phyloP scores from a whole-genome alignment of 2,888 invertebrate species.

The Cheilosia scutellata region DNA sequence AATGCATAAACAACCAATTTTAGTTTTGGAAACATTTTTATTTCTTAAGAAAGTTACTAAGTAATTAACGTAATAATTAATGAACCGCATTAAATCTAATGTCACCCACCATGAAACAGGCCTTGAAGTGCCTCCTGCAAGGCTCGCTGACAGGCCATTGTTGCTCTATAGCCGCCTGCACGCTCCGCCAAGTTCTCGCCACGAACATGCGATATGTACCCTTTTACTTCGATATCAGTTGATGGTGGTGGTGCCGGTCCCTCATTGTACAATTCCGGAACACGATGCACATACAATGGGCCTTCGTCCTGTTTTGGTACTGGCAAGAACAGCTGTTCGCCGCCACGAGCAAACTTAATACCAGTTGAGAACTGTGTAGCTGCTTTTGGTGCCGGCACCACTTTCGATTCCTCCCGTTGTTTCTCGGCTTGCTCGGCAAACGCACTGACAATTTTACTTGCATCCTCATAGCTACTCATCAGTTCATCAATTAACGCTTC shows the following conservation, averaged over 20 bases:
- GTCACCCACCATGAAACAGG: conserved; percentile 83
- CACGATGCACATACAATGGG: conserved; percentile 89
- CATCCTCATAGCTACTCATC: conserved; percentile 96
- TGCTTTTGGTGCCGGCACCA: conserved; percentile 81
- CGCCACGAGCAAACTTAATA: conserved; percentile 90
- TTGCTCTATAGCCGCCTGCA: conserved; percentile 94
- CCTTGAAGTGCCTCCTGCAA: conserved; percentile 95
- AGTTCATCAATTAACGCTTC: conserved; percentile 97
- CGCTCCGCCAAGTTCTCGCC: conserved; percentile 89
- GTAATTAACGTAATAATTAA: neutral
- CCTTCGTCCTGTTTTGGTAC: conserved; percentile 91
- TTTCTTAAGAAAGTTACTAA: conserved; percentile 4
- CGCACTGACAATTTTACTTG: conserved; percentile 93
- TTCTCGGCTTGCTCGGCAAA: conserved; percentile 90
- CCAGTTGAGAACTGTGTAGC: conserved; percentile 93
- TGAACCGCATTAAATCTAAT: neutral
- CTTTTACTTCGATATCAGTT: conserved; percentile 87
- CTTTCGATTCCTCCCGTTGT: conserved; percentile 86
- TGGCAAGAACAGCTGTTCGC: conserved; percentile 87
- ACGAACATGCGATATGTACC: conserved; percentile 91
- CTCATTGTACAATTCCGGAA: conserved; percentile 86
- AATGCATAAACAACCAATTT: neutral
- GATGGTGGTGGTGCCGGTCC: conserved; percentile 90
- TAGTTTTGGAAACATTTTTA: conserved; percentile 37
- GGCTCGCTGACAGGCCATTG: conserved; percentile 93